Conservation (phyloP, 2,797 vertebrate genomes). For the Rhinichthys osculus region DNA sequence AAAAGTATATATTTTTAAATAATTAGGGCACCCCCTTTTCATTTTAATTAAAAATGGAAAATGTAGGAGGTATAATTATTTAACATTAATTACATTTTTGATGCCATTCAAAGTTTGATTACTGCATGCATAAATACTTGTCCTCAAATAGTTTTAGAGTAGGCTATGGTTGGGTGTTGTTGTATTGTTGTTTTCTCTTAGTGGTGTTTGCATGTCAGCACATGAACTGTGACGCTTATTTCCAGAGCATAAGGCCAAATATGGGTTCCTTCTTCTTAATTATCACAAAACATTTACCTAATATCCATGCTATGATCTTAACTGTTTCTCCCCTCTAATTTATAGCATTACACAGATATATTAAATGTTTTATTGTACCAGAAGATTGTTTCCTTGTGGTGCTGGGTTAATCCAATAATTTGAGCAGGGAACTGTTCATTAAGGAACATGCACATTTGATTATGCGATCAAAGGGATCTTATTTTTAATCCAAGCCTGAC, state of each 20-base stretch:
- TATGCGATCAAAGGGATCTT: slow-evolving; percentile 44
- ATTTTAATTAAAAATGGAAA: not conserved
- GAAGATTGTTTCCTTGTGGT: slow-evolving; percentile 45
- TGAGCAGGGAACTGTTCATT: slow-evolving; percentile 32
- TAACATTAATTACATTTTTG: not conserved
- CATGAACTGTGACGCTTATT: not conserved
- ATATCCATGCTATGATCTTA: not conserved
- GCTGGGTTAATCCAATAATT: slow-evolving; percentile 7
- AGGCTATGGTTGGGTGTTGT: not conserved
- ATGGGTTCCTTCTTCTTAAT: not conserved
- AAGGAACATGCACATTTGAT: slow-evolving; percentile 46
- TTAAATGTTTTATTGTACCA: slow-evolving; percentile 14
- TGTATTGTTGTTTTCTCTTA: not conserved
- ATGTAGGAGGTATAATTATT: not conserved
- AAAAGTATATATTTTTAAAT: not conserved
- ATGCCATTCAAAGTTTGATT: not conserved
- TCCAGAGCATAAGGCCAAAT: not conserved
- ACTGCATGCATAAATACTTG: not conserved
- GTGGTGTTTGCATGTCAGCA: not conserved
- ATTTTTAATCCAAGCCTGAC: slow-evolving; percentile 32
- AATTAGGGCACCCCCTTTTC: not conserved
- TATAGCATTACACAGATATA: not conserved
- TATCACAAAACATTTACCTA: not conserved
- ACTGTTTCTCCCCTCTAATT: not conserved
- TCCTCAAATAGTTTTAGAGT: not conserved